Base-by-base conservation (phyloP, 2,797 vertebrate genomes). In the Dromococcyx pavoninus region DNA sequence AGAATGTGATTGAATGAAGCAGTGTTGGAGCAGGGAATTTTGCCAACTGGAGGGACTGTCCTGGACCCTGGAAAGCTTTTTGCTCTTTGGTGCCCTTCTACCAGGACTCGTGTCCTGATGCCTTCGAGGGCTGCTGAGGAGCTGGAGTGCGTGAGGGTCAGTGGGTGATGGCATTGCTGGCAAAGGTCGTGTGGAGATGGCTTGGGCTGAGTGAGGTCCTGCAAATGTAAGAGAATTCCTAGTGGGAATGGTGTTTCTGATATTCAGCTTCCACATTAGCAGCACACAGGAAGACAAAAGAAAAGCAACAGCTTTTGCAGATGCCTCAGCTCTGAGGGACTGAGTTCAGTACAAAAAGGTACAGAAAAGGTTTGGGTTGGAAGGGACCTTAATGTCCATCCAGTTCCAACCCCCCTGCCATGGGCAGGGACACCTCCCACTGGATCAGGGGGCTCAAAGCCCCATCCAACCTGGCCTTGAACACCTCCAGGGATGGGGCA, bases 31-130 rank as follows among this genome's bases (percentile, higher is more conserved):
- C 18, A 53, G 30, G 30, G 58, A 13, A 39, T 41, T 10, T 53
- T 64, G 43, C 22, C 39, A 56, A 12, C 50, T 51, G 57, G 60
- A 81, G 23, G 66, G n/a, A n/a, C 23, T 54, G 0, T 24, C 8
- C 22, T 44, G 64, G n/a, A n/a, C 48, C 13, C 50, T 27, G 19
- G 44, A 70, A 35, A 56, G 17, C 3, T 57, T 88, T 76, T 64
- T 39, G 19, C 9, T 50, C n/a, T 32, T 5, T 50, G 54, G 30
- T 79, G 62, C 13, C 32, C 21, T 77, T 75, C 14, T 41, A 41
- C 18, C 18, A 32, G 13, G 1, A 0, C 39, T 76, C 3, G 0
- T 39, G 54, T 75, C 39, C 53, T 3, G 2, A 15, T 56, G 27
- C 41, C 16, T 4, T 4, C 39, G 28, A 72, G 39, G 39, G 37